These are phyloP conservation scores for Dusona sp. DNA, from an alignment of 2,888 invertebrate genomes.

Conservation along the genomic window DNA sequence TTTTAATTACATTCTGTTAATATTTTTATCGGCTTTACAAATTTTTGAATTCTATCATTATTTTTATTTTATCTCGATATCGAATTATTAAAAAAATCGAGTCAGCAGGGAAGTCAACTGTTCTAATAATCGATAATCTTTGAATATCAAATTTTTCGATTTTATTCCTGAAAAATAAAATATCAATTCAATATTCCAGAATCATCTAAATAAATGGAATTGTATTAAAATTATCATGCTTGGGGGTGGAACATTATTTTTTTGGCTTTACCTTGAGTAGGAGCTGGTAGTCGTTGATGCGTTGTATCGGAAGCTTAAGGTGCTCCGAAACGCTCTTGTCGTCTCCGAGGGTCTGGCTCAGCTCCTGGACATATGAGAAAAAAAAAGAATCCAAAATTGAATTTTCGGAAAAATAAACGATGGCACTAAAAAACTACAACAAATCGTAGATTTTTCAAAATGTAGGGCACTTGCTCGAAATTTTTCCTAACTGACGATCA, in stretches of 20 bases:
- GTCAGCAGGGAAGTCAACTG: too few relatives aligned
- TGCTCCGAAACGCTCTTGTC: slow-evolving; percentile 96
- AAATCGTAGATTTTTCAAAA: not conserved
- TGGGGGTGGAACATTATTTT: not conserved
- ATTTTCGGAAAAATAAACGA: slow-evolving; percentile 1
- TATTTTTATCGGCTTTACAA: not conserved
- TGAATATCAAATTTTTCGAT: too few relatives aligned
- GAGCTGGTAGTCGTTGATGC: slow-evolving; percentile 98
- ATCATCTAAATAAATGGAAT: not conserved
- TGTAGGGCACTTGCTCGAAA: not conserved
- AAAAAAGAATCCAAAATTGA: slow-evolving; percentile 28
- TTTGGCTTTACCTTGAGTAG: slow-evolving; percentile 92
- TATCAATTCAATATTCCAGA: too few relatives aligned
- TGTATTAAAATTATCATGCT: not conserved
- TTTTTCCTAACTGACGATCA: not conserved
- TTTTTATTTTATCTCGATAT: too few relatives aligned
- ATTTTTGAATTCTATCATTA: not conserved
- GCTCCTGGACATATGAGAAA: slow-evolving; percentile 87
- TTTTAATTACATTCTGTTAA: not conserved
- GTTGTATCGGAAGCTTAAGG: slow-evolving; percentile 96
- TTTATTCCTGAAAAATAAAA: not conserved
- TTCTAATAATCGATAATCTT: not conserved
- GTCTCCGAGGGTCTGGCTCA: slow-evolving; percentile 94
- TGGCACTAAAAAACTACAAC: not conserved
- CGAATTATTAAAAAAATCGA: too few relatives aligned